Base-by-base conservation (phyloP, 2,888 invertebrate genomes). In the Sesia apiformis region DNA sequence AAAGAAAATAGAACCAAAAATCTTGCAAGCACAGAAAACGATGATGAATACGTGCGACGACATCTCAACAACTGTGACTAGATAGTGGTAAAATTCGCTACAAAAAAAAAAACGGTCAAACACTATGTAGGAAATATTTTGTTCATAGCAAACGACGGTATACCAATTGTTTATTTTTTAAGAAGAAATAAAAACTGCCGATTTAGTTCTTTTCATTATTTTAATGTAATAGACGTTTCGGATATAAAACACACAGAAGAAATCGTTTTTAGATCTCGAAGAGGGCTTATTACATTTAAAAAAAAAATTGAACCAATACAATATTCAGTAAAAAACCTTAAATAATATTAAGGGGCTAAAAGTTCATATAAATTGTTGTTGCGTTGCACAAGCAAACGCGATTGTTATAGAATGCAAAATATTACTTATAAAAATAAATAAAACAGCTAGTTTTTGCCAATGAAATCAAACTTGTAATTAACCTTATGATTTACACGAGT, bases 11-110 rank as follows among this genome's bases (percentile, higher is more conserved):
- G 38, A 51, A 51, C n/a, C 6, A 7, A 51, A 38, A 38, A 38
- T 6, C 8, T 38, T 38, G 39, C 8, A 8, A 3, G 51, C 38
- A 38, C 6, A 4, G 3, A 38, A 38, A 38, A 38, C 6, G 39
- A 4, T 51, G 38, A 38, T 7, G 38, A 23, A 38, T 38, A n/a
- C 39, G 6, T 38, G 6, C 39, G 23, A 51, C 51, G 38, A 38
- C 38, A 38, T 38, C 39, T 23, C n/a, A 23, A 51, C 8, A 7
- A 4, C 38, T 8, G 41, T 52, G 51, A 51, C 7, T 54, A 51
- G 54, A 38, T 54, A 42, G 8, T 54, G 39, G 54, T 52, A 7
- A 41, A 52, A 43, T 54, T 54, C n/a, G n/a, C n/a, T 51, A 4
- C 38, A 23, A 43, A 51, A 4, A 54, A 54, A 41, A 54, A 51